phyloP scores from a whole-genome alignment of 2,797 vertebrate genomes.

The Sebastolobus altivelis region DNA sequence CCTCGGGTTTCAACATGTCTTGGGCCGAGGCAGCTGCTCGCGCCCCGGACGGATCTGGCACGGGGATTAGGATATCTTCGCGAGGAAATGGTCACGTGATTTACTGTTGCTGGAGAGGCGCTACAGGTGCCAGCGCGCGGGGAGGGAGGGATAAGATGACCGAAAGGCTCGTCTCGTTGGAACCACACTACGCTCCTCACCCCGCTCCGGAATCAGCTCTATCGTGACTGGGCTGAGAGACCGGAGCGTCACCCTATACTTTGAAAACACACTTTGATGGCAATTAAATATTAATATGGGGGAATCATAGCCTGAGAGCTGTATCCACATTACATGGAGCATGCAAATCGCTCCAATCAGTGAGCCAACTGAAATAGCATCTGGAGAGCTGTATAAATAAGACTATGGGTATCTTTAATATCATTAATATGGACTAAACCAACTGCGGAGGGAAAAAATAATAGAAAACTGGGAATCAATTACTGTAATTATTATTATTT shows the following conservation, averaged over 20 bases:
- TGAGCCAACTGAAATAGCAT: slow-evolving; percentile 82
- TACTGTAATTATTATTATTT: slow-evolving; percentile 60
- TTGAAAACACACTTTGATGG: slow-evolving; percentile 79
- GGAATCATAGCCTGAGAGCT: slow-evolving; percentile 84
- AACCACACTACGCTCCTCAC: slow-evolving; percentile 69
- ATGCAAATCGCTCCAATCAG: slow-evolving; percentile 82
- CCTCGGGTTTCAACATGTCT: slow-evolving; percentile 86
- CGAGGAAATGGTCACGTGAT: slow-evolving; percentile 89
- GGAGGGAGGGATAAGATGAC: slow-evolving; percentile 84
- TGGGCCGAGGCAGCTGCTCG: slow-evolving; percentile 72
- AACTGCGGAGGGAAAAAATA: slow-evolving; percentile 57
- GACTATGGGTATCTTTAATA: slow-evolving; percentile 73
- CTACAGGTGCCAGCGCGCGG: slow-evolving; percentile 81
- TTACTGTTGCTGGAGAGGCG: slow-evolving; percentile 86
- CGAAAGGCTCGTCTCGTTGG: slow-evolving; percentile 73
- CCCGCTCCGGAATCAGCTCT: slow-evolving; percentile 73
- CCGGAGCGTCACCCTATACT: slow-evolving; percentile 82
- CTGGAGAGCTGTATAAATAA: slow-evolving; percentile 78
- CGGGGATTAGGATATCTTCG: slow-evolving; percentile 84
- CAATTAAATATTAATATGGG: slow-evolving; percentile 84
- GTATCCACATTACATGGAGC: slow-evolving; percentile 82
- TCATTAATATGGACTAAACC: slow-evolving; percentile 71
- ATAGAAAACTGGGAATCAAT: slow-evolving; percentile 61
- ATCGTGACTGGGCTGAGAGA: slow-evolving; percentile 74
- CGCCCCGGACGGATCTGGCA: slow-evolving; percentile 74